These are phyloP conservation scores for Syngnathus typhle DNA, from an alignment of 2,113 vertebrate species.

Conservation along the genomic window DNA sequence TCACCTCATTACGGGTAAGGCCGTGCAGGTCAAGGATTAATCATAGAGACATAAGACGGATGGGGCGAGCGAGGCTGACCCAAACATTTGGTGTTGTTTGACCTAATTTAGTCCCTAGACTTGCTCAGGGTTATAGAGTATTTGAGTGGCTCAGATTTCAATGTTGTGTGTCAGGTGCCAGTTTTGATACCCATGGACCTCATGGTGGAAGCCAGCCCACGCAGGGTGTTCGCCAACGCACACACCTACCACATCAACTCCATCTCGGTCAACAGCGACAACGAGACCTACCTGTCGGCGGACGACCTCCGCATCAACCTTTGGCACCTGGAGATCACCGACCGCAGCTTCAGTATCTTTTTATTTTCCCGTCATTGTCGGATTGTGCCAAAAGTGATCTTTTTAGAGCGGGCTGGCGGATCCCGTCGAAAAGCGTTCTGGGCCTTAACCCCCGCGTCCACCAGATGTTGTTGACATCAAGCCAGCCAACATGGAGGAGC, in stretches of 20 bases:
- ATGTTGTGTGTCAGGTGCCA: slow-evolving; percentile 56
- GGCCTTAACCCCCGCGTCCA: slow-evolving; percentile 38
- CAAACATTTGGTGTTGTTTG: not conserved
- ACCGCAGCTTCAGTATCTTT: slow-evolving; percentile 79
- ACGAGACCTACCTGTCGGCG: slow-evolving; percentile 74
- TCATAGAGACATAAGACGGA: not conserved
- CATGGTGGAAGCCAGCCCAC: slow-evolving; percentile 76
- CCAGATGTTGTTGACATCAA: slow-evolving; percentile 98
- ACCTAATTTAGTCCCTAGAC: no score
- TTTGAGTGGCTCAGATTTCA: not conserved
- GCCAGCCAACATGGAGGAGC: slow-evolving; percentile 97
- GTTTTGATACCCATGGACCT: slow-evolving; percentile 76
- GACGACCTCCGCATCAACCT: slow-evolving; percentile 76
- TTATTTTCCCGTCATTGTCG: not conserved
- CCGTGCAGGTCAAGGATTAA: no score
- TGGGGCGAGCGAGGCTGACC: no score
- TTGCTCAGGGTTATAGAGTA: not conserved
- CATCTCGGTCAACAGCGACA: slow-evolving; percentile 75
- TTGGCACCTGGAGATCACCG: slow-evolving; percentile 76
- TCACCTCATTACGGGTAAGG: slow-evolving; percentile 68
- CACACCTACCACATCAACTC: slow-evolving; percentile 80
- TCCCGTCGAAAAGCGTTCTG: not conserved
- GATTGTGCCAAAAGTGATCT: not conserved
- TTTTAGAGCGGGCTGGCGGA: no score
- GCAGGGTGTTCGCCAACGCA: slow-evolving; percentile 73